These are phyloP conservation scores for Deroplatys truncata DNA, from an alignment of 2,888 invertebrate species.

Conservation along the genomic window DNA sequence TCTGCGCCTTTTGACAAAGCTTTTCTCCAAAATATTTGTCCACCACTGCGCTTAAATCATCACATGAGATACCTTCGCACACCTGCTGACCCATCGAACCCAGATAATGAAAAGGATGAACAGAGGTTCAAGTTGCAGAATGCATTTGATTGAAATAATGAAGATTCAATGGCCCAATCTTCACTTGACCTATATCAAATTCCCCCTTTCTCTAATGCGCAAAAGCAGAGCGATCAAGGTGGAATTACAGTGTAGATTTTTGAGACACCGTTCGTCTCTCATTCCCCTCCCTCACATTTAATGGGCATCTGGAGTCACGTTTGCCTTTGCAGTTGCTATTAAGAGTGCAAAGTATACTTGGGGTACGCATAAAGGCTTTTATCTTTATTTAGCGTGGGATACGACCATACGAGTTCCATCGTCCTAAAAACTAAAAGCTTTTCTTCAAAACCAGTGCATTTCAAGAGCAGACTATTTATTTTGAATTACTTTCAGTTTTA, in stretches of 20 bases:
- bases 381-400: neutral
- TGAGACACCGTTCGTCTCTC: neutral
- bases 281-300: neutral
- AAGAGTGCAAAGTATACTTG: neutral
- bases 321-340: neutral
- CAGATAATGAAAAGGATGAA: too few relatives aligned
- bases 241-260: neutral
- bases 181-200: neutral
- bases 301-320: neutral
- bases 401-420: neutral
- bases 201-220: neutral
- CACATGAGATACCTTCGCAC: too few relatives aligned
- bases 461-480: neutral
- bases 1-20: too few relatives aligned
- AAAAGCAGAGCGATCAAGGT: neutral
- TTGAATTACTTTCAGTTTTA: neutral
- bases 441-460: neutral
- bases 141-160: neutral
- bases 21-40: too few relatives aligned
- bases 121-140: too few relatives aligned
- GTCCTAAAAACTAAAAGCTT: neutral
- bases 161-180: neutral
- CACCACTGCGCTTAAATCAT: too few relatives aligned
- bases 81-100: too few relatives aligned
- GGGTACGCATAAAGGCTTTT: neutral